Evolutionary conservation across 2,888 invertebrate genomes (phyloP).

Genomic region (Dendrolimus pini): DNA sequence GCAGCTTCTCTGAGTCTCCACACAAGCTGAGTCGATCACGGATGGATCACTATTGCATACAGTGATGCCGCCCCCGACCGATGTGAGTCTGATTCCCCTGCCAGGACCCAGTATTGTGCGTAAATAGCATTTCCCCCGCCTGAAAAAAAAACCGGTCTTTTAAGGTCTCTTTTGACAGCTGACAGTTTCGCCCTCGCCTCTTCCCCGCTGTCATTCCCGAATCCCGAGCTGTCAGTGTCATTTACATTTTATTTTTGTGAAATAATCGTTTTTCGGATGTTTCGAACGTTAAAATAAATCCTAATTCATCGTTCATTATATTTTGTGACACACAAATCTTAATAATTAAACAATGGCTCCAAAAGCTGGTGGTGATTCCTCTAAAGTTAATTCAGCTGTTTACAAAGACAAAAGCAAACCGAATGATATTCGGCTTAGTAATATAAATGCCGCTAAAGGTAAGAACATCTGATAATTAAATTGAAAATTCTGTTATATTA

Average conservation of each 20-base stretch:
- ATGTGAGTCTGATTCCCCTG: too few relatives aligned
- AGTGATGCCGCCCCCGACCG: too few relatives aligned
- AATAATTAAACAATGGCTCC: slow-evolving; percentile 50
- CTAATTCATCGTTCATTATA: neutral
- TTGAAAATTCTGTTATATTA: slow-evolving; percentile 7
- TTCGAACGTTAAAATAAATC: neutral
- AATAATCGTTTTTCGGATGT: neutral
- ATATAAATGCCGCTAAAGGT: slow-evolving; percentile 99
- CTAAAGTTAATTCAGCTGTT: slow-evolving; percentile 71
- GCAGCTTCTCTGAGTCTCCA: too few relatives aligned
- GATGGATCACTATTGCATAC: too few relatives aligned
- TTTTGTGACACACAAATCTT: neutral
- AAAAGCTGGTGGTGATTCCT: slow-evolving; percentile 67
- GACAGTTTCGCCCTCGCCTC: neutral
- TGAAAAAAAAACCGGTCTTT: too few relatives aligned
- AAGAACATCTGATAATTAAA: slow-evolving; percentile 39
- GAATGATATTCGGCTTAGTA: slow-evolving; percentile 93
- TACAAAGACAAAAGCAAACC: slow-evolving; percentile 97
- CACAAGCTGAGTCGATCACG: too few relatives aligned
- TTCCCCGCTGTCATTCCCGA: too few relatives aligned
- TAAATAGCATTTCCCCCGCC: too few relatives aligned
- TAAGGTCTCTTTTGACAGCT: neutral
- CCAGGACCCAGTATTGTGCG: too few relatives aligned
- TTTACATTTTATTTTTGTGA: neutral
- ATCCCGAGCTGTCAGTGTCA: neutral